Conservation (phyloP, 2,113 vertebrate species). For the Ageneiosus marmoratus region DNA sequence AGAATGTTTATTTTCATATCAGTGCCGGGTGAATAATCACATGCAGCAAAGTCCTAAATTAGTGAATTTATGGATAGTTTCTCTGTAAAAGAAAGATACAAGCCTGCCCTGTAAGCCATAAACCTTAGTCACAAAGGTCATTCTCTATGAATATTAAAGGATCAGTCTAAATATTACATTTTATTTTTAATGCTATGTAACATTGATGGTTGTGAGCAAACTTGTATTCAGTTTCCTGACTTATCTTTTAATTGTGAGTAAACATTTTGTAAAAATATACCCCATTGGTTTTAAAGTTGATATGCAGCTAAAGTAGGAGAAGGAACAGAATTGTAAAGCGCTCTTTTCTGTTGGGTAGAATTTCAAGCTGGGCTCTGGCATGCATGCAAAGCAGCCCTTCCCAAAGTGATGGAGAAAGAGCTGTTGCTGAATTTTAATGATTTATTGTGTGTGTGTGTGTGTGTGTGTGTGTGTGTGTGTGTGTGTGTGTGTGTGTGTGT, state of each 20-base stretch:
- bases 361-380: slow-evolving; percentile 77
- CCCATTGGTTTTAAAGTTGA: neutral
- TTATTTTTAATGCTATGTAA: neutral
- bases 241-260: slow-evolving; percentile 8
- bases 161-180: neutral
- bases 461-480: slow-evolving; percentile 24
- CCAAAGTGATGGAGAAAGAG: slow-evolving; percentile 74
- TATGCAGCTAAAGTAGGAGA: neutral
- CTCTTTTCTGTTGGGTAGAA: slow-evolving; percentile 70
- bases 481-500: slow-evolving; percentile 31
- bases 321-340: slow-evolving; percentile 31
- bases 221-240: neutral
- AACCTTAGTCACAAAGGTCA: neutral
- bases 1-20: neutral
- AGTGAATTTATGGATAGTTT: neutral
- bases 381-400: slow-evolving; percentile 78
- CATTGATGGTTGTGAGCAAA: neutral
- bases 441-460: slow-evolving; percentile 80
- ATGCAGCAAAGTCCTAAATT: neutral
- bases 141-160: neutral
- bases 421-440: slow-evolving; percentile 98
- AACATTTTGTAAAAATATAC: neutral
- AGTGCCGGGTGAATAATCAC: neutral
- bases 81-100: neutral
- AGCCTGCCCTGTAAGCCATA: neutral